These are phyloP conservation scores for Agrochola macilenta DNA, from an alignment of 2,888 invertebrate genomes.

Conservation along the genomic window DNA sequence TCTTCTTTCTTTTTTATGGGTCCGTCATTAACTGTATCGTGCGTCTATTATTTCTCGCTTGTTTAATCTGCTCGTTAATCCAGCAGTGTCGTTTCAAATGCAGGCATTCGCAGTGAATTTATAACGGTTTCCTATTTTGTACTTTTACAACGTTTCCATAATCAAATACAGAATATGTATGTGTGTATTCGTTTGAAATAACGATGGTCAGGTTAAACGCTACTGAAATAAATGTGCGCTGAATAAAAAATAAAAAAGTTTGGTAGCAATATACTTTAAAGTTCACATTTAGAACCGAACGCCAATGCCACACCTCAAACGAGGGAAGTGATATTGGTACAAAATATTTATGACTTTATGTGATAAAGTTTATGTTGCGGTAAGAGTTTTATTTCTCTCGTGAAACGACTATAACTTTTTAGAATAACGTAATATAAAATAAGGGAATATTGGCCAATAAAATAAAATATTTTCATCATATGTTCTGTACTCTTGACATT, in stretches of 20 bases:
- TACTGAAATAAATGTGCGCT: constrained; percentile 38
- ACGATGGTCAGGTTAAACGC: constrained; percentile 3
- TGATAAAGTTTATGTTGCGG: constrained; percentile 88
- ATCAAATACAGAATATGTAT: constrained; percentile 26
- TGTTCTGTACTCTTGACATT: constrained; percentile 53
- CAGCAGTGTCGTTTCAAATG: constrained; percentile 72
- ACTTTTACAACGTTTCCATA: constrained; percentile 45
- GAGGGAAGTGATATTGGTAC: constrained; percentile 82
- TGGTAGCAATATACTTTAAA: constrained; percentile 71
- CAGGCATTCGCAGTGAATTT: constrained; percentile 67
- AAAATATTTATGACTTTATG: constrained; percentile 87
- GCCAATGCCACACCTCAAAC: constrained; percentile 70
- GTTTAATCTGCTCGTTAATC: constrained; percentile 79
- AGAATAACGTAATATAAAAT: constrained; percentile 74
- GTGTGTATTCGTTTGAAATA: constrained; percentile 26
- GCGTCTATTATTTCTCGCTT: constrained; percentile 83
- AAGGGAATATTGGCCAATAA: constrained; percentile 74
- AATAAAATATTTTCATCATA: constrained; percentile 71
- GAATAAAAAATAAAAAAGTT: constrained; percentile 55
- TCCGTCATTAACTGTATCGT: constrained; percentile 86
- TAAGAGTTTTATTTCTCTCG: constrained; percentile 86
- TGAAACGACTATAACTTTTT: constrained; percentile 80
- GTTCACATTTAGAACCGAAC: constrained; percentile 72
- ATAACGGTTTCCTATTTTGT: constrained; percentile 61
- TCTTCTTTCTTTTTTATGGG: constrained; percentile 85